phyloP scores from a whole-genome alignment of 1,140 invertebrate species.

The Pantala flavescens region DNA sequence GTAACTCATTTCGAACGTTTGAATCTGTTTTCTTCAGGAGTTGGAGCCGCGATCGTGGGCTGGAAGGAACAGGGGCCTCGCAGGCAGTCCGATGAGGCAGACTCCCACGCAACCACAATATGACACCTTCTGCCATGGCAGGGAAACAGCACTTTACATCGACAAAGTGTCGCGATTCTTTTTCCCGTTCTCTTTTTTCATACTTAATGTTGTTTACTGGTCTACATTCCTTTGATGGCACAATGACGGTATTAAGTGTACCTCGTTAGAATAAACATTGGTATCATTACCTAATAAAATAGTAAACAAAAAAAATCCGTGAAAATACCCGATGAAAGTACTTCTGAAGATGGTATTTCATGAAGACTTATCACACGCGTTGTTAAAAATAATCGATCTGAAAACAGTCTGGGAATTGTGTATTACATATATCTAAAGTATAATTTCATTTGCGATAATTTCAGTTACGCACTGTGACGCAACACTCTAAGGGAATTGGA shows the following conservation, averaged over 20 bases:
- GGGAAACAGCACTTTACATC: constrained; percentile 73
- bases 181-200: constrained; percentile 78
- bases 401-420: too few relatives aligned
- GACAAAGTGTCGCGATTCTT: constrained; percentile 78
- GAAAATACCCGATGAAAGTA: too few relatives aligned
- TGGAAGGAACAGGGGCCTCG: constrained; percentile 29
- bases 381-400: too few relatives aligned
- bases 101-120: constrained; percentile 50
- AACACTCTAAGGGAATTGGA: too few relatives aligned
- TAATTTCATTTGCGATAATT: too few relatives aligned
- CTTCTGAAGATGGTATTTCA: too few relatives aligned
- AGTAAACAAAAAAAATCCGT: too few relatives aligned
- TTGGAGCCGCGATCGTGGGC: constrained; percentile 33
- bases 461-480: too few relatives aligned
- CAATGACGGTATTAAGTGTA: not conserved
- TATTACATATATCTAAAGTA: too few relatives aligned
- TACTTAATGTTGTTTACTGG: constrained; percentile 82
- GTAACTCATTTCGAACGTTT: not conserved
- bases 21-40: constrained; percentile 28
- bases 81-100: constrained; percentile 22
- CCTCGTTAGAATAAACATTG: too few relatives aligned
- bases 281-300: too few relatives aligned
- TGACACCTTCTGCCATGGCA: constrained; percentile 71
- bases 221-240: constrained; percentile 57
- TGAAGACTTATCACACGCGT: too few relatives aligned